Base-by-base conservation (phyloP, 2,888 invertebrate species). In the Dicranocentrus wangi region DNA sequence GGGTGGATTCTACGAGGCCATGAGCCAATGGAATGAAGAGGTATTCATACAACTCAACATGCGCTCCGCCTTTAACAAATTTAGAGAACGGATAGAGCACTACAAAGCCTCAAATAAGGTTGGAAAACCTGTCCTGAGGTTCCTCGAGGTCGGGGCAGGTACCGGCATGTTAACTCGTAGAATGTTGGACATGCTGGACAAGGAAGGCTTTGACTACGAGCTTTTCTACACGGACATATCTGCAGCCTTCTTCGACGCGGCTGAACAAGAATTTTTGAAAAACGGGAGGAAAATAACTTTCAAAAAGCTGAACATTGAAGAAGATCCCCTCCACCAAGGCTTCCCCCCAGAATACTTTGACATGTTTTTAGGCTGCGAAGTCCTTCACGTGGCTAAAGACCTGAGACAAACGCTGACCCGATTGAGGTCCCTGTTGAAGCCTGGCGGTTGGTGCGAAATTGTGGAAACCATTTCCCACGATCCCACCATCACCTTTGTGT, bases 301-400 rank as follows among this genome's bases (percentile, higher is more conserved):
- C 68, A 77, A 66, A 77, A 70, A 71, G 32, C 21, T 82, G 13
- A 70, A 82, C 47, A 82, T 82, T 27, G 82, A 82, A 53, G 76
- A 77, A 27, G 82, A 82, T 17, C 77, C 82, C 0, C 3, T 75
- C 5, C 8, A 25, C 15, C 82, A 82, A 61, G 82, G 82, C n/a
- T 72, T 82, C 32, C 8, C 13, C 10, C 77, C 82, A n/a, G 65
- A 72, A 17, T 71, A 82, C 15, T 82, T 43, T 25, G 82, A 82
- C 55, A 39, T 61, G 13, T 17, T 53, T 1, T 32, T 61, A 51
- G 81, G 71, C 0, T 58, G 21, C 8, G 58, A 70, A 17, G 82
- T 82, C 1, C 43, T 82, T 27, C 82, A 82, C 19, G 72, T 71
- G 1, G 63, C 82, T 2, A 71, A 71, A 25, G 19, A 75, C 17